Percentiles rank a stretch among this genome's conserved stretches.
Conservation (phyloP, 2,888 invertebrate species). For the Halictus quadricinctus region DNA sequence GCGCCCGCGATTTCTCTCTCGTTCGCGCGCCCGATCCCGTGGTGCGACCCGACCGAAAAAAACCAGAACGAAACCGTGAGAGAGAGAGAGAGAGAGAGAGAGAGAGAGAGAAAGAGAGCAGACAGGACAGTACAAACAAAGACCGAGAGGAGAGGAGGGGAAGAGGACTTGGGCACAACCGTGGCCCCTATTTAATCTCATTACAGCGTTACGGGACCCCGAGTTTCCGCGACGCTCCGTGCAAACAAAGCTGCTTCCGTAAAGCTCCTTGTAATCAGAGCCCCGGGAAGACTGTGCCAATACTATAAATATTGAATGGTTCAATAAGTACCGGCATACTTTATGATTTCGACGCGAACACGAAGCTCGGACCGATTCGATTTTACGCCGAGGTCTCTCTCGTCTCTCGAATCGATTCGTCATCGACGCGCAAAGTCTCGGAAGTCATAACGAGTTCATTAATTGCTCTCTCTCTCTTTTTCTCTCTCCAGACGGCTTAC, state of each 20-base stretch:
- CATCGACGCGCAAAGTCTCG: not conserved
- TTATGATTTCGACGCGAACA: not conserved
- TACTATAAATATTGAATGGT: slow-evolving; percentile 17
- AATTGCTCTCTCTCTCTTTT: too few relatives aligned
- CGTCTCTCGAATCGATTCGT: not conserved
- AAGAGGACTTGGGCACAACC: not conserved
- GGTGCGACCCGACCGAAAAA: not conserved
- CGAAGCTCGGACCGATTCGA: not conserved
- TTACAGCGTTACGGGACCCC: slow-evolving; percentile 12
- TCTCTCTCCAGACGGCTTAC: not conserved
- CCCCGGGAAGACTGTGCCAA: not conserved
- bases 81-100: not conserved
- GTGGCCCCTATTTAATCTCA: slow-evolving; percentile 8
- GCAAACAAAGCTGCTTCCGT: slow-evolving; percentile 19
- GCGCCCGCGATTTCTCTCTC: not conserved
- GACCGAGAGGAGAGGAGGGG: not conserved
- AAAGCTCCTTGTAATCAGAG: slow-evolving; percentile 18
- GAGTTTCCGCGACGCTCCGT: slow-evolving; percentile 15
- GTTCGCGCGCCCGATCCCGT: not conserved
- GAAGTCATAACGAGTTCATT: not conserved
- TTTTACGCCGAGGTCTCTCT: not conserved
- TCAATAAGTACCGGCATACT: slow-evolving; percentile 9
- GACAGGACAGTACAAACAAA: too few relatives aligned
- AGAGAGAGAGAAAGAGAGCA: too few relatives aligned
- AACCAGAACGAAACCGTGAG: not conserved